These are phyloP conservation scores for Mungos mungo DNA, from an alignment of 2,113 vertebrate genomes.

Conservation along the genomic window DNA sequence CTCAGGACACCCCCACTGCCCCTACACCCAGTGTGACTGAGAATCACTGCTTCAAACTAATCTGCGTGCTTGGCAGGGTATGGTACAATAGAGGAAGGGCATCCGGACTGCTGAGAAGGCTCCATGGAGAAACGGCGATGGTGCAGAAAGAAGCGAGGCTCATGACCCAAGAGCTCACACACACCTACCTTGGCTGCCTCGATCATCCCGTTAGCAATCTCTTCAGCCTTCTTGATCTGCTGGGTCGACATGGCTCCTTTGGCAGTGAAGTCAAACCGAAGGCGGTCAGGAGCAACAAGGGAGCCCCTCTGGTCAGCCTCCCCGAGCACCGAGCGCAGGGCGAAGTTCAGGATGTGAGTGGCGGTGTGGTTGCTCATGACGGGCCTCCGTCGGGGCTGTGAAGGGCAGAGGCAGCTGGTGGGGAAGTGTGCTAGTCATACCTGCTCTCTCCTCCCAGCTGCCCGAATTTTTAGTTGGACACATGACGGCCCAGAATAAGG, in stretches of 20 bases:
- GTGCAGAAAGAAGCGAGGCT: neutral
- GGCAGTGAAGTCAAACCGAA: constrained; percentile 97
- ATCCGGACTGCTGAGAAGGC: neutral
- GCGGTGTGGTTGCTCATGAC: constrained; percentile 98
- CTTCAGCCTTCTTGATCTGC: constrained; percentile 91
- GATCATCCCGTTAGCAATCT: constrained; percentile 91
- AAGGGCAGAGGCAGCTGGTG: neutral
- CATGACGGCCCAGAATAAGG: neutral
- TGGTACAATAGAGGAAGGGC: rapidly evolving
- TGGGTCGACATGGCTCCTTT: constrained; percentile 94
- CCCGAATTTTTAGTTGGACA: neutral
- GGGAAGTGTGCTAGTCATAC: neutral
- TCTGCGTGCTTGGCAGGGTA: neutral
- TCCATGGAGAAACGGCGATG: rapidly evolving
- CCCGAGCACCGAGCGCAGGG: constrained; percentile 93
- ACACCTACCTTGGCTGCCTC: constrained; percentile 90
- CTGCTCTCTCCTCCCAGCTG: neutral
- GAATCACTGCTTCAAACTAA: neutral
- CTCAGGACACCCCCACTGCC: neutral
- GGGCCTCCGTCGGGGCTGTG: constrained; percentile 91
- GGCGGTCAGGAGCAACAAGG: constrained; percentile 93
- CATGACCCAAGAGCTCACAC: neutral
- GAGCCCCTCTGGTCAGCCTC: constrained; percentile 98
- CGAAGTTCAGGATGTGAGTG: constrained; percentile 97
- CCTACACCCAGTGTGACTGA: neutral